Conservation (phyloP, 2,888 invertebrate genomes). For the Diplolepis rosae region DNA sequence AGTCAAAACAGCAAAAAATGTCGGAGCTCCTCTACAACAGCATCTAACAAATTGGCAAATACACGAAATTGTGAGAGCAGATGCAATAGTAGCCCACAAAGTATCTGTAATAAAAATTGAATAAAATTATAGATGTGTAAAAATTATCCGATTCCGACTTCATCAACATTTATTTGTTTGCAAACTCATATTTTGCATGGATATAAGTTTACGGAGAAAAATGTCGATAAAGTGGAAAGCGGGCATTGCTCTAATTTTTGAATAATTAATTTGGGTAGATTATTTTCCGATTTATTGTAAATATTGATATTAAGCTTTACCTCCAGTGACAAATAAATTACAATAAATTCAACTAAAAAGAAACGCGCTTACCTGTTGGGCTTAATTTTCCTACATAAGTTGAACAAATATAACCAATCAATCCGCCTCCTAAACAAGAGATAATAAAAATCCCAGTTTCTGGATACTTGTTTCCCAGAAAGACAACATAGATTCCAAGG, state of each 20-base stretch:
- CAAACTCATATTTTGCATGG: too few species aligned
- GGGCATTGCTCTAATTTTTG: too few species aligned
- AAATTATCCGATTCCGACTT: too few species aligned
- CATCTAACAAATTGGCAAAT: neutral
- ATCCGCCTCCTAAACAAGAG: conserved; percentile 77
- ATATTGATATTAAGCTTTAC: neutral
- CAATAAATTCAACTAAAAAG: neutral
- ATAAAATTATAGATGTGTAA: neutral
- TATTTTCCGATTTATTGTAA: conserved; percentile 23
- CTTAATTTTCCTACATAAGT: conserved; percentile 34
- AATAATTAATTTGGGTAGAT: neutral
- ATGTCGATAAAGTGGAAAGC: too few species aligned
- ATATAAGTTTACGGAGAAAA: too few species aligned
- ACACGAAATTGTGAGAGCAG: neutral
- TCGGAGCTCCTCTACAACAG: neutral
- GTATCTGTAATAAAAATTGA: neutral
- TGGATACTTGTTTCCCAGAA: conserved; percentile 80
- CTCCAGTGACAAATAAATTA: neutral
- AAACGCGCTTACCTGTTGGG: conserved; percentile 48
- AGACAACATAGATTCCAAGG: conserved; percentile 79
- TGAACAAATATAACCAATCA: conserved; percentile 76
- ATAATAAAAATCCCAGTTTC: conserved; percentile 78
- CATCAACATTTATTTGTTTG: too few species aligned
- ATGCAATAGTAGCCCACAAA: neutral
- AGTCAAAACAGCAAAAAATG: neutral